A percentile compares a stretch with the other conserved stretches of the same genome.
These are phyloP conservation scores for Onychomys arenicola DNA, from an alignment of 2,797 vertebrate species.

Conservation along the genomic window DNA sequence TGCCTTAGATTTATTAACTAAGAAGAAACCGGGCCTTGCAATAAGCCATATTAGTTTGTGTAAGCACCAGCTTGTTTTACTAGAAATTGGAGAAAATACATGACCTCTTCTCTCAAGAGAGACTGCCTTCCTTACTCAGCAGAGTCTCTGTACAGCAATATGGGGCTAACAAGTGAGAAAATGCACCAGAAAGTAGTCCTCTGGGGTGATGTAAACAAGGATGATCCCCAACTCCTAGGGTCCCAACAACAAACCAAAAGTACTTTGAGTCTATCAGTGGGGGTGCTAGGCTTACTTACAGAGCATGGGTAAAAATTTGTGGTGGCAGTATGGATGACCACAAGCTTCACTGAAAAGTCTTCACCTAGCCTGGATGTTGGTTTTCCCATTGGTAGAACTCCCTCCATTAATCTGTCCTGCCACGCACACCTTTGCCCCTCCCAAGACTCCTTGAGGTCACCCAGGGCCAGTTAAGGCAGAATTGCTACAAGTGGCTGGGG, in stretches of 20 bases:
- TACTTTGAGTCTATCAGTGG: not conserved
- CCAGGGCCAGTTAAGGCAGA: not conserved
- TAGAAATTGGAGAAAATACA: not conserved
- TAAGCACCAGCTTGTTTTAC: not conserved
- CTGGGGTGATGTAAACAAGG: not conserved
- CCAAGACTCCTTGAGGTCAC: not conserved
- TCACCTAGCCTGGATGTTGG: not conserved
- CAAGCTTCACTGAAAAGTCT: not conserved
- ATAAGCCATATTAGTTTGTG: not conserved
- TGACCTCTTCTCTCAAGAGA: not conserved
- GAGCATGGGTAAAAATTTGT: not conserved
- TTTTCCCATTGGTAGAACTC: not conserved
- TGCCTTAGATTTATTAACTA: not conserved
- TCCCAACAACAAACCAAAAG: not conserved
- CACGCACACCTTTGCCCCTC: too few relatives aligned
- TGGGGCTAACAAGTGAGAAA: not conserved
- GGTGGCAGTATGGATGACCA: not conserved
- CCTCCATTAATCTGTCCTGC: not conserved
- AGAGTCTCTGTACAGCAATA: not conserved
- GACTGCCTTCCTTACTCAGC: not conserved
- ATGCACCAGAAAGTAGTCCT: not conserved
- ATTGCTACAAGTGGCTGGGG: not conserved
- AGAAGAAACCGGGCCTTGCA: not conserved
- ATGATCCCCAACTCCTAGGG: not conserved
- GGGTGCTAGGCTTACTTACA: not conserved